Evolutionary conservation across 2,888 invertebrate genomes (phyloP), one percentile per base, ranked within the genome.

Genomic region (Temnothorax rugatulus): DNA sequence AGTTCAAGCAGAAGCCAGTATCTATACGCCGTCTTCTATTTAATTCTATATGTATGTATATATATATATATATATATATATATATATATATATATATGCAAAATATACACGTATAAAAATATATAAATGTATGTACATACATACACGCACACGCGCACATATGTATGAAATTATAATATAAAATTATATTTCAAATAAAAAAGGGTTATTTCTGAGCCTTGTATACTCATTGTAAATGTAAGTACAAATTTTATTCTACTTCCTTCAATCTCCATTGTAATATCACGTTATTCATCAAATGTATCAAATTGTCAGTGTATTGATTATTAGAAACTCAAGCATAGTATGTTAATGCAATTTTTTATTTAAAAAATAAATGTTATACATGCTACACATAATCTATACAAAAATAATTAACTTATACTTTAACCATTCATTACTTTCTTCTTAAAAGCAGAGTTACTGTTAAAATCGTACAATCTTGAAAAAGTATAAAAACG

Each of bases 221-320:
- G 18, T 34, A 34, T 11, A 54, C 34, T 71, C 18, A 4, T 77
- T 77, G 44, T 21, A 4, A 13, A 25, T 59, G 50, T 69, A 63
- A 82, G 29, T 71, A 29, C 13, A 77, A 84, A 77, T 38, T 25
- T 64, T 83, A 77, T 44, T 69, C 38, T 73, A 74, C 50, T 87
- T 87, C 68, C 76, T 81, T 82, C 87, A 74, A 83, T 66, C 81
- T 61, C 68, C 25, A 59, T 38, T 64, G 11, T 66, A 38, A 54
- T 8, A 13, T 25, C n/a, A 38, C 4, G 13, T 38, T 11, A 1
- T 64, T 4, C 15, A 4, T 66, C 21, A 50, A 64, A 64, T 13
- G 5, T 68, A 21, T 64, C 18, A 13, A 77, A 68, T 77, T 25
- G 52, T 21, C 9, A 29, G 15, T 4, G 21, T 54, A 64, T 47